Base-by-base conservation (phyloP, 1,140 invertebrate species). In the Lithobius niger region DNA sequence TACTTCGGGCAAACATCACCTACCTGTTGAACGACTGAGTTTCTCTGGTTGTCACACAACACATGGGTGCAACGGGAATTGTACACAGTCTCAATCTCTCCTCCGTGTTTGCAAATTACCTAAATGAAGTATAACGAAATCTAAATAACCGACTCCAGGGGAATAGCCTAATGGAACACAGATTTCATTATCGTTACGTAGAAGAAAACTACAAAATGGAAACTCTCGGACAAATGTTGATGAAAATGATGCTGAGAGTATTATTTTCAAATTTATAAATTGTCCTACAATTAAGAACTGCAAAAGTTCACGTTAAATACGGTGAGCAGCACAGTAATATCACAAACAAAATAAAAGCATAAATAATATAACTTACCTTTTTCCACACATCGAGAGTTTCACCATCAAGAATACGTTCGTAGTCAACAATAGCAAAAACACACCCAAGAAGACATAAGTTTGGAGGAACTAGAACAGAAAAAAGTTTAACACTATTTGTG, bases 391-490 rank as follows among this genome's bases (percentile, higher is more conserved):
- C 27, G 70, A 76, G 44, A 80, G 71, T 64, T 53, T 86, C 78
- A n/a, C 59, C 42, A 22, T 67, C 66, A 2, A 71, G 44, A 59
- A 77, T 76, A 21, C 77, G 76, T 40, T 75, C 70, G 65, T 80
- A 85, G 60, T 88, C 85, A 54, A 85, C 81, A 52, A 93, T 85
- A 60, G 83, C 82, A 61, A 97, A 97, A 15, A 93, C 82, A 69
- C 93, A 97, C 6, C 92, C 93, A 1, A 95, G 73, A 3, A 97
- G 69, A 70, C 89, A 96, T 45, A 90, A 73, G 63, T 93, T 87
- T 0, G 84, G 79, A 10, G 91, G 89, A 52, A 96, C 82, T 85
- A 65, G 56, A 77, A 76, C n/a, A n/a, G n/a, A n/a, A n/a, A n/a
- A n/a, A n/a, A n/a, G n/a, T n/a, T n/a, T n/a, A n/a, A n/a, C n/a